Evolutionary conservation across 2,797 vertebrate species (phyloP), one percentile per base, ranked within the genome.

Genomic region (Petrocephalus schoutedeni): DNA sequence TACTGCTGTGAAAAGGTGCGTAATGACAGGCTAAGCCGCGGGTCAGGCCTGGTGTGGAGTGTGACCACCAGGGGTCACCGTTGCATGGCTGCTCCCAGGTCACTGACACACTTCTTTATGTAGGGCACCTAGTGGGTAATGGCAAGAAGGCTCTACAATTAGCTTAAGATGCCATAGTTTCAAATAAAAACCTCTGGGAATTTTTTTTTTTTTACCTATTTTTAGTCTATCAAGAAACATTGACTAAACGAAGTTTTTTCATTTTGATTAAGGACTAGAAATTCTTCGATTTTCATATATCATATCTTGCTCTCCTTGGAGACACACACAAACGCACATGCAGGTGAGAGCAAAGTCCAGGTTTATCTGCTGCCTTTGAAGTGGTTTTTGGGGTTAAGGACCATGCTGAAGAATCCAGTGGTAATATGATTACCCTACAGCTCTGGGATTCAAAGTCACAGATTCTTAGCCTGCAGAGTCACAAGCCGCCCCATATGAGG

Each of bases 1-100:
- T 49, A 87, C 89, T 85, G 88, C 80, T 89, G 89, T 91, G 90
- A 92, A 92, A 90, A 89, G 87, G 86, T 3, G 74, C 77, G 88
- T 89, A 89, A 90, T 91, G 87, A 86, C 91, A 67, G 53, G 51
- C 86, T 51, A 58, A 28, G 36, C 19, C 58, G 23, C 23, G 59
- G 51, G 28, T 21, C 3, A 49, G 32, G 89, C 61, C 85, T 87
- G 10, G n/a, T 64, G 53, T 84, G n/a, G 87, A 74, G 54, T 56
- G 71, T 88, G 71, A 56, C 12, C 54, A 51, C 41, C 45, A 67
- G 23, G n/a, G 32, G 41, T 67, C 51, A 67, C 19, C 14, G 36
- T 87, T 41, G 9, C 21, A 10, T 12, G 21, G 56, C 3, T n/a
- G 36, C 1, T 59, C n/a, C 12, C 49, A 9, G 9, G 19, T 21